Evolutionary conservation across 2,888 invertebrate genomes (phyloP).

Genomic region (Eristalis tenax): DNA sequence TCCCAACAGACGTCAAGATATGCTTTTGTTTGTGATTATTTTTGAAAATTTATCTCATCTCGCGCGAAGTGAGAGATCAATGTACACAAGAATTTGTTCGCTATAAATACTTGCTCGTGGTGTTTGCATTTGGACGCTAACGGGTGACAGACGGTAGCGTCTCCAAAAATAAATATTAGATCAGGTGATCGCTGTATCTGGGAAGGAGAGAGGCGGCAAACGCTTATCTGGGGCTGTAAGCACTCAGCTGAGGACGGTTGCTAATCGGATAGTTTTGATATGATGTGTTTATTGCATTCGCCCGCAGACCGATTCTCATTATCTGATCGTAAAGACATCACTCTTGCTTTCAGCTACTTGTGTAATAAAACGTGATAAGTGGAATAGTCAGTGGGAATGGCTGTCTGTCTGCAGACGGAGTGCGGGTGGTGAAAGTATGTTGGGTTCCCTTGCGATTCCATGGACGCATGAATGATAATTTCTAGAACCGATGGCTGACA

Average conservation of each 20-base stretch:
- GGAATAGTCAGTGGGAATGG: too few relatives aligned
- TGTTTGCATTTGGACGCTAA: neutral
- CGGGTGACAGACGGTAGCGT: neutral
- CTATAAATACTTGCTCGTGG: slow-evolving; percentile 5
- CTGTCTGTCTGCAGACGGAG: too few relatives aligned
- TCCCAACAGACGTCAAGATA: neutral
- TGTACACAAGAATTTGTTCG: neutral
- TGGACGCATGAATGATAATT: too few relatives aligned
- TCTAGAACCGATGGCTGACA: too few relatives aligned
- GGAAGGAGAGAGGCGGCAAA: neutral
- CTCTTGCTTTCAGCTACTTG: too few relatives aligned
- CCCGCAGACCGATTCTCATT: too few relatives aligned
- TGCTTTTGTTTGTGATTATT: slow-evolving; percentile 5
- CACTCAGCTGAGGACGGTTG: neutral
- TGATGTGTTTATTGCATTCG: too few relatives aligned
- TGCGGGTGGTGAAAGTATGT: too few relatives aligned
- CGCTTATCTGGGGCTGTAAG: neutral
- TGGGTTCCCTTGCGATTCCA: too few relatives aligned
- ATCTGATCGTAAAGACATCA: too few relatives aligned
- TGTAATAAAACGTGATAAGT: too few relatives aligned
- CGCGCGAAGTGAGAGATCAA: neutral
- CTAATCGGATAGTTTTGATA: too few relatives aligned
- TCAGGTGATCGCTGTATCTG: slow-evolving; percentile 30
- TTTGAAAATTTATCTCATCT: neutral
- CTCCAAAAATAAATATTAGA: slow-evolving; percentile 33